Evolutionary conservation across 1,140 invertebrate genomes (phyloP).

Genomic region (Calliphora vicina): DNA sequence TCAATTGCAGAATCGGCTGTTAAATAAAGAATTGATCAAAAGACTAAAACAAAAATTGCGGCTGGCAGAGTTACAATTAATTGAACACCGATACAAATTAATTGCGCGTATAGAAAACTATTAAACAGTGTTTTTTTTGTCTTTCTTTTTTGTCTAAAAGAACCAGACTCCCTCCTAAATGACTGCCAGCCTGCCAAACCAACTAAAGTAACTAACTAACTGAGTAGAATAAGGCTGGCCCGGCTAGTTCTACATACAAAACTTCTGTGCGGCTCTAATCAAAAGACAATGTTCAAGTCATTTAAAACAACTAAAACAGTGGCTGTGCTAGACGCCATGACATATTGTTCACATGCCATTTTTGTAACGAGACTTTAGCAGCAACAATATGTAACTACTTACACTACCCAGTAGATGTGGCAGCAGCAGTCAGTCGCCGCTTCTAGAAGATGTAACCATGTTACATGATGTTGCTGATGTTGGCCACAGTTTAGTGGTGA

Average conservation of each 20-base stretch:
- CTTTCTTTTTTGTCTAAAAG: neutral
- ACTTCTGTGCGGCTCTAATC: neutral
- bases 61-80: slow-evolving; percentile 29
- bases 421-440: neutral
- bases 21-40: slow-evolving; percentile 35
- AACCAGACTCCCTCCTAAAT: neutral
- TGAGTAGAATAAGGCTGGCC: neutral
- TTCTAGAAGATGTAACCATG: neutral
- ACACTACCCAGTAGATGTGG: neutral
- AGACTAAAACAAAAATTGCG: slow-evolving; percentile 28
- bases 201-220: neutral
- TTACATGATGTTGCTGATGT: neutral
- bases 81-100: slow-evolving; percentile 32
- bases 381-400: neutral
- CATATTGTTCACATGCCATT: slow-evolving; percentile 34
- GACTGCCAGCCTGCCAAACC: neutral
- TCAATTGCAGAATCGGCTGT: slow-evolving; percentile 19
- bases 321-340: slow-evolving; percentile 20
- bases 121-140: neutral
- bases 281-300: slow-evolving; percentile 26
- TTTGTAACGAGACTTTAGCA: neutral
- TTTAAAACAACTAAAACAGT: slow-evolving; percentile 24
- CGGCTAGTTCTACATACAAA: too few species aligned
- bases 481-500: too few species aligned
- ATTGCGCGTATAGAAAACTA: slow-evolving; percentile 16